phyloP scores from a whole-genome alignment of 2,113 vertebrate species.

The Myrmophylax atrothorax region DNA sequence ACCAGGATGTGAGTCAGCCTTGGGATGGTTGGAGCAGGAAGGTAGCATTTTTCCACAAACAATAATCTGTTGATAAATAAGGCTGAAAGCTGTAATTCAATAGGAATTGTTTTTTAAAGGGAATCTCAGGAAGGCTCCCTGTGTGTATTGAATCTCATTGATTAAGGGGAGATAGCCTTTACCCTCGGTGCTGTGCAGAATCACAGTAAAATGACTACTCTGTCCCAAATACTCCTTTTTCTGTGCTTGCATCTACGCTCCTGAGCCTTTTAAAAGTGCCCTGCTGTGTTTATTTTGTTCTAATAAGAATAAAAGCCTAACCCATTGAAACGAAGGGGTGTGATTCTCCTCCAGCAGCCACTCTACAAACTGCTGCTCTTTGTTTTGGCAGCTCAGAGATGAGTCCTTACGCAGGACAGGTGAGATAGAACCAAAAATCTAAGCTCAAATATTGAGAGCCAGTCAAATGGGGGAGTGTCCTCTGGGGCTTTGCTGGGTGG shows the following conservation, averaged over 20 bases:
- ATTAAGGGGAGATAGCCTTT: neutral
- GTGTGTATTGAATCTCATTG: neutral
- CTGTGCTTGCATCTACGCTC: neutral
- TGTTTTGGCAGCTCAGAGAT: neutral
- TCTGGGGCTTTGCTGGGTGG: neutral
- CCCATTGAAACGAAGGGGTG: neutral
- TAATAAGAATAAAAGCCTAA: neutral
- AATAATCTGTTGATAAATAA: slow-evolving; percentile 54
- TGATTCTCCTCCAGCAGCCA: neutral
- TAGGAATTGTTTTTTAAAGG: slow-evolving; percentile 58
- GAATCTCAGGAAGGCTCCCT: neutral
- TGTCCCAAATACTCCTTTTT: neutral
- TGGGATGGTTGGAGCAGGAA: slow-evolving; percentile 55
- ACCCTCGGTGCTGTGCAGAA: neutral
- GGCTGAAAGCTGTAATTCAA: slow-evolving; percentile 56
- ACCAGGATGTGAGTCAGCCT: slow-evolving; percentile 67
- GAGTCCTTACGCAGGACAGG: neutral
- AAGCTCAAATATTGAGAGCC: neutral
- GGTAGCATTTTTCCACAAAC: slow-evolving; percentile 60
- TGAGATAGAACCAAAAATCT: neutral
- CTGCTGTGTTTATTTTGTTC: neutral
- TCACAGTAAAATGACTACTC: neutral
- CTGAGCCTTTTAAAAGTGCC: neutral
- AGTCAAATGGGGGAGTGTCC: neutral
- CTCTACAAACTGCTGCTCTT: neutral